Conservation (phyloP, 2,113 vertebrate genomes). For the Pelecanus crispus region DNA sequence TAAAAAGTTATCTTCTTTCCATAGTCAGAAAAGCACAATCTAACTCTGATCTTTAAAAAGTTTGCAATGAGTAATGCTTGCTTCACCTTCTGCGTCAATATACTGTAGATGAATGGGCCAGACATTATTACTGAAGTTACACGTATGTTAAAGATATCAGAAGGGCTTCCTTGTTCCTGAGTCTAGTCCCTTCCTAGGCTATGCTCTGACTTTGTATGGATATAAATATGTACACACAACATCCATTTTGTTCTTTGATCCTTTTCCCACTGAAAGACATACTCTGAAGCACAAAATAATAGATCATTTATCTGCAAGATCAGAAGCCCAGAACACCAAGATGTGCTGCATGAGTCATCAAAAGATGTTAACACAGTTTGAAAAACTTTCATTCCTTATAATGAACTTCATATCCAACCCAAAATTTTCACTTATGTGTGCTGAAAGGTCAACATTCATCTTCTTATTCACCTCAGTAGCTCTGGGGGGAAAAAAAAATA, state of each 20-base stretch:
- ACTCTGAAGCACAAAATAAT: not conserved
- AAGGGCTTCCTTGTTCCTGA: not conserved
- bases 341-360: not conserved
- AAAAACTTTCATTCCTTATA: not conserved
- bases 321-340: not conserved
- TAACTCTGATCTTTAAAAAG: not conserved
- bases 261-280: not conserved
- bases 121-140: not conserved
- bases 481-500: rapidly evolving
- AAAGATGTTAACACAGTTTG: not conserved
- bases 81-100: not conserved
- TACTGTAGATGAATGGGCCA: not conserved
- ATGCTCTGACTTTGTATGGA: not conserved
- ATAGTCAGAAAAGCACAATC: not conserved
- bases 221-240: not conserved
- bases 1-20: not conserved
- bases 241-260: not conserved
- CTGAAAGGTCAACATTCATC: not conserved
- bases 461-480: not conserved
- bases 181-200: not conserved
- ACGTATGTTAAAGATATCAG: not conserved
- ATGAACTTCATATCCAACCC: not conserved
- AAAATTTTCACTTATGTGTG: not conserved
- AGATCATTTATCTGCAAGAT: not conserved
- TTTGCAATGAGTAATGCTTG: not conserved